Evolutionary conservation across 2,113 vertebrate species (phyloP).

Genomic region (Condylura cristata): DNA sequence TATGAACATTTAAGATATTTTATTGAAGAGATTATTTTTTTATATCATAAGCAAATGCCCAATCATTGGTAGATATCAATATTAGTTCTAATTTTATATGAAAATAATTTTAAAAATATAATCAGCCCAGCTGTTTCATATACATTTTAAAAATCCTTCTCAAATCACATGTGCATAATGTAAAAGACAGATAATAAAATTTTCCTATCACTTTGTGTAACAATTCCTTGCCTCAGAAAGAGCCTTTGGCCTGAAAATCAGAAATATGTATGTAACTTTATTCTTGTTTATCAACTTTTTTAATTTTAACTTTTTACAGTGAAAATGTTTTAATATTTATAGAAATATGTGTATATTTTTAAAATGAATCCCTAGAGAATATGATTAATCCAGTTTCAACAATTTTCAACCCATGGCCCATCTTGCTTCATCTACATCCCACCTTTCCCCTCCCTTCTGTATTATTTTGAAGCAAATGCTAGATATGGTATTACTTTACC

Average conservation of each 20-base stretch:
- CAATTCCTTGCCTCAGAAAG: not conserved
- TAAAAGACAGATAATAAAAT: not conserved
- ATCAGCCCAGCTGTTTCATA: not conserved
- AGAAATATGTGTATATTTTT: not conserved
- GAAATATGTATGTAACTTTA: not conserved
- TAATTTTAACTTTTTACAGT: constrained; percentile 33
- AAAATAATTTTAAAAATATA: not conserved
- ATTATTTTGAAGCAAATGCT: constrained; percentile 22
- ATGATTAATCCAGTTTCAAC: not conserved
- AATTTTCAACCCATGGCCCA: not conserved
- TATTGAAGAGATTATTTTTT: constrained; percentile 3
- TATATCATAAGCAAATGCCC: not conserved
- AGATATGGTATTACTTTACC: not conserved
- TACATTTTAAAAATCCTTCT: not conserved
- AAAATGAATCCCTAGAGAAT: not conserved
- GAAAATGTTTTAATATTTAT: constrained; percentile 30
- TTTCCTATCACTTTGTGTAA: not conserved
- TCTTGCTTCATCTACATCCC: not conserved
- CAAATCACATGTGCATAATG: not conserved
- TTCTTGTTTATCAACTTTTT: constrained; percentile 10
- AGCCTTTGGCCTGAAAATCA: not conserved
- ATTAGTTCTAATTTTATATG: not conserved
- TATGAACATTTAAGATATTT: not conserved
- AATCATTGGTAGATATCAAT: not conserved
- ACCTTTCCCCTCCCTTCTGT: not conserved